Evolutionary conservation across 37 sponge, comb jelly and placozoan genomes (phyloP).

Genomic region (Beroe forskalii): DNA sequence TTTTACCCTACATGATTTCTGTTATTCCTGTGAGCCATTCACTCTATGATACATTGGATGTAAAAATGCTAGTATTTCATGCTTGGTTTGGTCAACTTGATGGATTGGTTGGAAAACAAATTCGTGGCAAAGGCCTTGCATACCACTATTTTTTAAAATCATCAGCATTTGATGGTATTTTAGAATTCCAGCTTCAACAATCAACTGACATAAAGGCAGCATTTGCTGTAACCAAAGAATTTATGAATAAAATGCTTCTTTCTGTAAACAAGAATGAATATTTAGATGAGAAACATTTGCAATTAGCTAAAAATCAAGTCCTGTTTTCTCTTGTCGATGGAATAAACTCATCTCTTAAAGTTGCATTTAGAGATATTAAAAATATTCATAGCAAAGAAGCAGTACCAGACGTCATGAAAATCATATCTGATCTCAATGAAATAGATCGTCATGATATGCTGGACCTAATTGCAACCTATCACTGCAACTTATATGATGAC

Average conservation of each 20-base stretch:
- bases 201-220: conserved; percentile 15
- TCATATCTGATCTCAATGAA: not conserved
- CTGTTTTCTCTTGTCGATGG: not conserved
- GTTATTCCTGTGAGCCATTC: not conserved
- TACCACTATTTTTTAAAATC: conserved; percentile 74
- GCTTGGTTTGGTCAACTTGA: conserved; percentile 18
- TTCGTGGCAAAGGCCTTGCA: conserved; percentile 78
- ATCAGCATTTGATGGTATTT: not conserved
- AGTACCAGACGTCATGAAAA: not conserved
- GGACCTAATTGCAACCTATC: not conserved
- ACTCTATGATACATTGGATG: not conserved
- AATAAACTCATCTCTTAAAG: not conserved
- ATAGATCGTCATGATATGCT: not conserved
- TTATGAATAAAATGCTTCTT: not conserved
- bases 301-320: not conserved
- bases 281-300: not conserved
- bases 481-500: not conserved
- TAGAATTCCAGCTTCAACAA: not conserved
- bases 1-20: conserved; percentile 24
- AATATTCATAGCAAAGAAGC: not conserved
- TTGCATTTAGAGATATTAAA: not conserved
- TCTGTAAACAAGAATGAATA: not conserved
- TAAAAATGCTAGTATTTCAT: conserved; percentile 1
- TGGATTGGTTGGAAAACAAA: not conserved
- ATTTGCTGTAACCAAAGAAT: not conserved